Percentiles rank a stretch among this genome's conserved stretches.
phyloP scores from a whole-genome alignment of 2,888 invertebrate species.

The Mactromeris polynyma region DNA sequence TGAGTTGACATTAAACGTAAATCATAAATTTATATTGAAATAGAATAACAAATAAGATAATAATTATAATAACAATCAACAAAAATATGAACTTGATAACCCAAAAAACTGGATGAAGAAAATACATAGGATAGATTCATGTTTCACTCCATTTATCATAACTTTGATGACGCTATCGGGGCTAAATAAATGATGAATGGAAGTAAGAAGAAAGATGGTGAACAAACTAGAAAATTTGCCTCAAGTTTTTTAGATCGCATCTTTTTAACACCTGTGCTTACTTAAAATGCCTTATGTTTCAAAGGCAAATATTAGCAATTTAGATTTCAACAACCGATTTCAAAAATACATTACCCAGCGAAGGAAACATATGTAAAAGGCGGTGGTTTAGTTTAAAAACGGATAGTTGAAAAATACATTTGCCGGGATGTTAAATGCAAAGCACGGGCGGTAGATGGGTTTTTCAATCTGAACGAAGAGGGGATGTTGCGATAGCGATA shows the following conservation, averaged over 20 bases:
- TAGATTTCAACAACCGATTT: conserved; percentile 51
- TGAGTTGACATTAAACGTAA: background rate
- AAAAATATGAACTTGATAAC: conserved; percentile 28
- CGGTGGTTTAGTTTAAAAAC: conserved; percentile 13
- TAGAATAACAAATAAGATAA: background rate
- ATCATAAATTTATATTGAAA: background rate
- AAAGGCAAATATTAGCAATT: conserved; percentile 57
- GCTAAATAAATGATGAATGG: conserved; percentile 20
- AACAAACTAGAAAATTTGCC: conserved; percentile 25
- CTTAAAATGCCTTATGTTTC: conserved; percentile 53
- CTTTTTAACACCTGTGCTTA: conserved; percentile 61
- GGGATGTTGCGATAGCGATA: background rate
- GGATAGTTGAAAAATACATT: conserved; percentile 20
- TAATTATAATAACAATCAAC: background rate
- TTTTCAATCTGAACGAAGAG: conserved; percentile 23
- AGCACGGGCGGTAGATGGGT: conserved; percentile 51
- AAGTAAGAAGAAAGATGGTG: conserved; percentile 17
- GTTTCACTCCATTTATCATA: background rate
- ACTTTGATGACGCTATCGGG: conserved; percentile 31
- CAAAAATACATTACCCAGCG: conserved; percentile 58
- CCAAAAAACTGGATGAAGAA: conserved; percentile 13
- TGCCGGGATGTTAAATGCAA: conserved; percentile 19
- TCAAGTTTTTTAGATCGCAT: conserved; percentile 32
- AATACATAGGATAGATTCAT: background rate
- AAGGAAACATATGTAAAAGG: conserved; percentile 38